Conservation (phyloP, 92 coral and sea anemone genomes). For the Epizoanthus stellaris region DNA sequence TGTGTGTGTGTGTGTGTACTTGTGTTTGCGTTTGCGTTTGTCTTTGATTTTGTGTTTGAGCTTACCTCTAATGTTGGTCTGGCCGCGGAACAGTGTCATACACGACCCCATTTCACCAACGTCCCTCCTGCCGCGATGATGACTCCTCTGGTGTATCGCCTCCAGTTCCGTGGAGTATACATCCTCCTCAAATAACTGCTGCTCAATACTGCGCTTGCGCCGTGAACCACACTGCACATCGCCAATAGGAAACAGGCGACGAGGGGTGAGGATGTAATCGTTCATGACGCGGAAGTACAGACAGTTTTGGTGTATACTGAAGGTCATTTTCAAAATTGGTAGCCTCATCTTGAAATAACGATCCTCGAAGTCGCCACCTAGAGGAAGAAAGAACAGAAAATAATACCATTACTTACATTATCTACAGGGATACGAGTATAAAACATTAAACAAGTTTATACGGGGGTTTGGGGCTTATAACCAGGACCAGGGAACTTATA, state of each 20-base stretch:
- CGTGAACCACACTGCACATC: constrained; percentile 73
- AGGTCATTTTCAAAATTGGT: constrained; percentile 88
- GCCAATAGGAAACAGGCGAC: constrained; percentile 84
- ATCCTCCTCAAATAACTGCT: constrained; percentile 79
- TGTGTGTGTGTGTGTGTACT: no score
- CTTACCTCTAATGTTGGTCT: constrained; percentile 33
- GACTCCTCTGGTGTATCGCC: constrained; percentile 64
- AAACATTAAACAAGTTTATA: no score
- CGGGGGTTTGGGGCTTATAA: no score
- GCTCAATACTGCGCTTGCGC: constrained; percentile 79
- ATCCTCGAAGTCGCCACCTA: constrained; percentile 98
- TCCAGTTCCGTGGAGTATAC: constrained; percentile 89
- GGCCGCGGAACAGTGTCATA: constrained; percentile 57
- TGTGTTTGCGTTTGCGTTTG: not conserved
- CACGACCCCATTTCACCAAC: constrained; percentile 69
- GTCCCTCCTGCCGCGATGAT: constrained; percentile 61
- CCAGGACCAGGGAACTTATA: no score
- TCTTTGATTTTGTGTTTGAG: not conserved
- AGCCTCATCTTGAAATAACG: constrained; percentile 80
- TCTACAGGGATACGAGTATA: no score
- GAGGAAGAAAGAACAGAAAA: not conserved
- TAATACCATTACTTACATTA: no score
- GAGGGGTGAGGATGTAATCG: constrained; percentile 73
- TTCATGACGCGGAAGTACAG: constrained; percentile 67
- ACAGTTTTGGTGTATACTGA: constrained; percentile 85